These are phyloP conservation scores for Drosophila punjabiensis DNA, from an alignment of 1,140 invertebrate species.

Conservation along the genomic window DNA sequence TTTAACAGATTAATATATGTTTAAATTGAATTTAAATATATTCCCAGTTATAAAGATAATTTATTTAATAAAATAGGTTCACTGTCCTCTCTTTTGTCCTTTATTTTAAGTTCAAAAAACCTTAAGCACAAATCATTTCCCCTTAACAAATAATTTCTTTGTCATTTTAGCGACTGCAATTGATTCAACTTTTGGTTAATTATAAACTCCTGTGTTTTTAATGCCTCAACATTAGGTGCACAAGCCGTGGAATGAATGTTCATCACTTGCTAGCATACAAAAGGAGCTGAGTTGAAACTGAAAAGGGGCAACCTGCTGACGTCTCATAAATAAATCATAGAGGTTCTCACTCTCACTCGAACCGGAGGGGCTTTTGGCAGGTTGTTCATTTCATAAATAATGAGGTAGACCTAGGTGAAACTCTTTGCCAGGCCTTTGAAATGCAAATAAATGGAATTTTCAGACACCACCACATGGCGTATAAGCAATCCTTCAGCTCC, in stretches of 20 bases:
- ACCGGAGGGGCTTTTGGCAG: neutral
- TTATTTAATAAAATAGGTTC: neutral
- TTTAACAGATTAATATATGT: neutral
- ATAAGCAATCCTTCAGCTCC: constrained; percentile 25
- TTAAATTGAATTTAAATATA: neutral
- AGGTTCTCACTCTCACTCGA: constrained; percentile 29
- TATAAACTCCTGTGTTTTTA: constrained; percentile 23
- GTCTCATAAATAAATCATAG: constrained; percentile 48
- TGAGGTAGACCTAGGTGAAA: constrained; percentile 32
- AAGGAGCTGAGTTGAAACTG: constrained; percentile 18
- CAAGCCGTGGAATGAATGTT: constrained; percentile 12
- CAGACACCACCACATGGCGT: constrained; percentile 33
- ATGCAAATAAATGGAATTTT: constrained; percentile 51
- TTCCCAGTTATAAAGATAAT: neutral
- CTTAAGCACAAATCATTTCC: neutral
- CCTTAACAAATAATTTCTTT: neutral
- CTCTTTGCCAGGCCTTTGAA: constrained; percentile 34
- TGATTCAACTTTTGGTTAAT: constrained; percentile 31
- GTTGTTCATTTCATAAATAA: constrained; percentile 56
- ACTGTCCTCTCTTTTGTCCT: neutral
- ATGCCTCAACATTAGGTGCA: constrained; percentile 36
- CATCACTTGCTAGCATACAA: constrained; percentile 15
- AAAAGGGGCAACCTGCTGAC: constrained; percentile 44
- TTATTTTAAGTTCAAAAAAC: neutral
- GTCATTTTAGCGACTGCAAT: neutral